These are phyloP conservation scores for Opisthograptis luteolata DNA, from an alignment of 2,888 invertebrate species.

Conservation along the genomic window DNA sequence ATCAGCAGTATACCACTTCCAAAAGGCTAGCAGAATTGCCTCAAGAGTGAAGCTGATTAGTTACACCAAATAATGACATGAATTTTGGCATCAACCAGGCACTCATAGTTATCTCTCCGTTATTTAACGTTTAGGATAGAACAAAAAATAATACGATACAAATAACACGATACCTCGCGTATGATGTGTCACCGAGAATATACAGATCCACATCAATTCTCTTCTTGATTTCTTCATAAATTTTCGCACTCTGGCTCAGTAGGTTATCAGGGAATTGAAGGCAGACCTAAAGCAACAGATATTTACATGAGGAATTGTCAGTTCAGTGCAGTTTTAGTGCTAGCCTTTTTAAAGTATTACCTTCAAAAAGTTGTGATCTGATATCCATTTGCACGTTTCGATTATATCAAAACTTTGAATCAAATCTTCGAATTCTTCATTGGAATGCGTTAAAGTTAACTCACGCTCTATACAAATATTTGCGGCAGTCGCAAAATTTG, in stretches of 20 bases:
- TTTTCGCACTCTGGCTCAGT: conserved; percentile 86
- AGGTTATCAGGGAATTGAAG: conserved; percentile 96
- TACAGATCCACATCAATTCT: conserved; percentile 85
- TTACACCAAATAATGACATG: no score
- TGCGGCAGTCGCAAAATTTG: conserved; percentile 81
- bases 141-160: no score
- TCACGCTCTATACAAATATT: conserved; percentile 81
- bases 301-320: background rate
- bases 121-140: no score
- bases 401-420: conserved; percentile 83
- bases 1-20: no score
- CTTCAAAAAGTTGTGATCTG: conserved; percentile 85
- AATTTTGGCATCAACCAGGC: no score
- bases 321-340: background rate
- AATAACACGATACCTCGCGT: conserved; percentile 91
- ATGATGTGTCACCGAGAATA: conserved; percentile 95
- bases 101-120: no score
- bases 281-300: conserved; percentile 87
- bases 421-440: conserved; percentile 54
- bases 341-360: conserved; percentile 62
- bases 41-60: no score
- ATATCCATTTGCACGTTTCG: conserved; percentile 88
- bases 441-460: conserved; percentile 50
- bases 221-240: conserved; percentile 85
- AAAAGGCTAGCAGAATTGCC: no score